phyloP scores from a whole-genome alignment of 2,113 vertebrate genomes.

The Phrynocephalus versicolor region DNA sequence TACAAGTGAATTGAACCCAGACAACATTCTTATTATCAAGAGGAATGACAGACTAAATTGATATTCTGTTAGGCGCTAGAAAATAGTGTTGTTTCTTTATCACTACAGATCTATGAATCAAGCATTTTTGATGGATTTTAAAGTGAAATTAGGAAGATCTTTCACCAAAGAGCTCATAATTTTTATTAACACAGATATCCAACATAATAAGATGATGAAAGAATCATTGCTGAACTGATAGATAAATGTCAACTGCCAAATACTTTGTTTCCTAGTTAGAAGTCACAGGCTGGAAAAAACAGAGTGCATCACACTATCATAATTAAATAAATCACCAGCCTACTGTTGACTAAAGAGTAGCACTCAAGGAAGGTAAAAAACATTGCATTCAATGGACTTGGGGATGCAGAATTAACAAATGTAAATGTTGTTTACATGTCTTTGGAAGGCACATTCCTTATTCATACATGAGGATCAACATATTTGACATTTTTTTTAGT shows the following conservation, averaged over 20 bases:
- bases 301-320: background rate
- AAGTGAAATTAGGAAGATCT: slow-evolving; percentile 21
- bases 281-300: background rate
- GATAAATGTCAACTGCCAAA: slow-evolving; percentile 19
- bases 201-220: background rate
- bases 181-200: slow-evolving; percentile 5
- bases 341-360: too few relatives aligned
- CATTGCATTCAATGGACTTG: background rate
- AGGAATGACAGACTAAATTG: background rate
- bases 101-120: background rate
- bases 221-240: slow-evolving; percentile 8
- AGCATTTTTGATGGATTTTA: slow-evolving; percentile 22
- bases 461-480: background rate
- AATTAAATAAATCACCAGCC: too few relatives aligned
- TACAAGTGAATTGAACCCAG: background rate
- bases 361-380: too few relatives aligned
- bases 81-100: background rate
- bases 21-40: background rate
- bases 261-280: slow-evolving; percentile 19
- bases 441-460: background rate
- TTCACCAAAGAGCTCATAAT: slow-evolving; percentile 5
- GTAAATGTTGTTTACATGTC: background rate
- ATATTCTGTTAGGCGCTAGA: background rate
- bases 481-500: background rate
- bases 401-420: background rate